Conservation (phyloP, 1,140 invertebrate species). For the Drosophila bocki region DNA sequence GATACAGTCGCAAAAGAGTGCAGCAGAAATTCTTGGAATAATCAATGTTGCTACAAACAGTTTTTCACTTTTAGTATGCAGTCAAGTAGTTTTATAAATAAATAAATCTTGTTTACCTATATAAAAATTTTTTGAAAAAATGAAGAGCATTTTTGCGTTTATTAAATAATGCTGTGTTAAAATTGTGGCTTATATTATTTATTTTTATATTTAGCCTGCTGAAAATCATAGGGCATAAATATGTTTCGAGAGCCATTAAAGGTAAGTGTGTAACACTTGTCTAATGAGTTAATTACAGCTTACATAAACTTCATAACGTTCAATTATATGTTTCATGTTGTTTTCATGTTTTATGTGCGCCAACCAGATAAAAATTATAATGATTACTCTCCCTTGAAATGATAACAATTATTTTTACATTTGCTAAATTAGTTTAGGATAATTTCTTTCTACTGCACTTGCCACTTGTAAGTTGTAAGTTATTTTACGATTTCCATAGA, state of each 20-base stretch:
- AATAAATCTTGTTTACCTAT: neutral
- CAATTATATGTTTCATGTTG: neutral
- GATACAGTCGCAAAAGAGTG: slow-evolving; percentile 4
- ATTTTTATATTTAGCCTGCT: neutral
- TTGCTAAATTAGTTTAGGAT: neutral
- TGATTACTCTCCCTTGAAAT: slow-evolving; percentile 2
- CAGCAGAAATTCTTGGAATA: neutral
- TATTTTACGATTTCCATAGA: neutral
- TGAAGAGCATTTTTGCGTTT: no score
- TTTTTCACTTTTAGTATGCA: no score
- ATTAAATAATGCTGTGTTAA: neutral
- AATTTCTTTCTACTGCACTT: neutral
- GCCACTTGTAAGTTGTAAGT: no score
- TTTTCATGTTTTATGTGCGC: neutral
- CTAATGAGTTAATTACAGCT: slow-evolving; percentile 9
- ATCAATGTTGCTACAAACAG: neutral
- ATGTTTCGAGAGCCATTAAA: neutral
- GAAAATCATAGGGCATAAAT: neutral
- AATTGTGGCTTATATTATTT: neutral
- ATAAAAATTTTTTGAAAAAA: neutral
- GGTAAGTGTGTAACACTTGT: neutral
- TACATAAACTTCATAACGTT: slow-evolving; percentile 4
- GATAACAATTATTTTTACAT: neutral
- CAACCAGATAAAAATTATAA: neutral
- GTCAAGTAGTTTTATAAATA: no score